Base-by-base conservation (phyloP, 2,888 invertebrate genomes). In the Leucania comma region DNA sequence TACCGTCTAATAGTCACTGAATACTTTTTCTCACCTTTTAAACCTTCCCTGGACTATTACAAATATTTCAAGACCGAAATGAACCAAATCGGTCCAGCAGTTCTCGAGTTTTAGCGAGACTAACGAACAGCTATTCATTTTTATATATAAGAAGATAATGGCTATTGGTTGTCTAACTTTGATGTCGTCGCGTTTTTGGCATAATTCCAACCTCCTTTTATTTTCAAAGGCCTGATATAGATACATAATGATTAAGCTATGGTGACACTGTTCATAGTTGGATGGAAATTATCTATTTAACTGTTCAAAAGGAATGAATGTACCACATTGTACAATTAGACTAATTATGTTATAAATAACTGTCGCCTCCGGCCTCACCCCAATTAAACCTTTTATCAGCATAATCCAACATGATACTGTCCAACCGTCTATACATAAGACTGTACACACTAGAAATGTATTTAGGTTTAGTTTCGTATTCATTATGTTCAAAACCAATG, bases 401-500 rank as follows among this genome's bases (percentile, higher is more conserved):
- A 62, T 82, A 67, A 54, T 29, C 26, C 56, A 60, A 53, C 67
- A 56, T 46, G 60, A 60, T 68, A 75, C 67, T 75, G 68, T 59
- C 62, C 56, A 61, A 20, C 60, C 59, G 68, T 68, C 66, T 69
- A 61, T 56, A 67, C 56, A 26, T 80, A 73, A 73, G 70, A 71
- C 70, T 73, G 72, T 72, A 71, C 24, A 69, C 80, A 77, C 68
- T 78, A 79, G 81, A 77, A 26, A 72, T 84, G 60, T 53, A 32
- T 65, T 46, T 77, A 86, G 78, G 74, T 53, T 84, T 76, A 78
- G 71, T 72, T 72, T 68, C 59, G 60, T 74, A 69, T 54, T 59
- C 60, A 63, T 66, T 62, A 61, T 65, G 65, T 84, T 83, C 65
- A 74, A 81, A 75, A 75, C 69, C 81, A 81, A 86, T 87, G 87